These are phyloP conservation scores for Scaptomyza polygonia DNA, from an alignment of 2,888 invertebrate species.

Conservation along the genomic window DNA sequence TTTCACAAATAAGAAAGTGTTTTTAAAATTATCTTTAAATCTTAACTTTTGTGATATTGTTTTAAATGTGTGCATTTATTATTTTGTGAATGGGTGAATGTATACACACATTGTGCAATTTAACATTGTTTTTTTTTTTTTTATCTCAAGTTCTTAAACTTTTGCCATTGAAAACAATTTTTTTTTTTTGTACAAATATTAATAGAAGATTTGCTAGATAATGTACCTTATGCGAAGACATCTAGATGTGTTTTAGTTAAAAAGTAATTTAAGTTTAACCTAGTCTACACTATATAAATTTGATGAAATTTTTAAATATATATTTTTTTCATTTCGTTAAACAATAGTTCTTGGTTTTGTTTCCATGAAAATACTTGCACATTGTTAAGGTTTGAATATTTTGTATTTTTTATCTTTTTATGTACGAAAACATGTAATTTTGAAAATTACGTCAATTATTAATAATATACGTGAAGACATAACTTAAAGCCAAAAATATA, in stretches of 20 bases:
- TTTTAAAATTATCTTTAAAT: slow-evolving; percentile 27
- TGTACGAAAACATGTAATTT: slow-evolving; percentile 55
- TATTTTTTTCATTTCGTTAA: slow-evolving; percentile 27
- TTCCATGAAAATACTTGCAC: slow-evolving; percentile 79
- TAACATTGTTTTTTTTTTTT: slow-evolving; percentile 22
- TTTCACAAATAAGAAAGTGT: neutral
- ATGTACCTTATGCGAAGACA: slow-evolving; percentile 67
- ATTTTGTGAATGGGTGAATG: neutral
- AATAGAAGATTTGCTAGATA: slow-evolving; percentile 58
- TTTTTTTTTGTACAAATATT: slow-evolving; percentile 42
- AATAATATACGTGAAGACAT: slow-evolving; percentile 53
- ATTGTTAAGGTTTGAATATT: slow-evolving; percentile 43
- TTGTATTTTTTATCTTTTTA: slow-evolving; percentile 32
- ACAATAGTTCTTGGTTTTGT: slow-evolving; percentile 67
- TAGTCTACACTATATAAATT: slow-evolving; percentile 34
- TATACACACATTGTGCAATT: slow-evolving; percentile 43
- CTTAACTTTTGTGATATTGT: slow-evolving; percentile 34
- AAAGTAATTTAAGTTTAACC: slow-evolving; percentile 42
- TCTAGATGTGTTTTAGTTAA: slow-evolving; percentile 41
- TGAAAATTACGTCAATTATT: slow-evolving; percentile 62
- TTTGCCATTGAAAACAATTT: slow-evolving; percentile 20
- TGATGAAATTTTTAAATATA: slow-evolving; percentile 15
- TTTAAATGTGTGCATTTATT: slow-evolving; percentile 16
- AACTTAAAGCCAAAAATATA: slow-evolving; percentile 54
- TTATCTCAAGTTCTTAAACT: no score